Percentiles rank a stretch among this genome's conserved stretches.
Evolutionary conservation across 2,888 invertebrate genomes (phyloP).

Genomic region (Scaptomyza cyrtandrae): DNA sequence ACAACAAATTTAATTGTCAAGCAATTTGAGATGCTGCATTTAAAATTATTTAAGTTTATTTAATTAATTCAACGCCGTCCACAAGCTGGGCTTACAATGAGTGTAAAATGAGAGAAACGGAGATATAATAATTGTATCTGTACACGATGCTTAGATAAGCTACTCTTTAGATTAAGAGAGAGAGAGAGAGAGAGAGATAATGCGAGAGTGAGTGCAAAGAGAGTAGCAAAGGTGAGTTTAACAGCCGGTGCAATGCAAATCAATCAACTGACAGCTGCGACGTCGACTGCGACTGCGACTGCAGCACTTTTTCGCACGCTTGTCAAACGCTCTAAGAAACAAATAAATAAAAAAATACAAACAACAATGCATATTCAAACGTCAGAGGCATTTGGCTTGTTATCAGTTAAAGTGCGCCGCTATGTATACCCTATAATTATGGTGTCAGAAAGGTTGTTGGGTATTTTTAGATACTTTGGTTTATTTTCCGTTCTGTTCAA

Average conservation of each 20-base stretch:
- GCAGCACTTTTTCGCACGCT: conserved; percentile 21
- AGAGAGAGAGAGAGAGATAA: neutral
- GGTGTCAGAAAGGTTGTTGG: neutral
- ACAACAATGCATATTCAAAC: neutral
- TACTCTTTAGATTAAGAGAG: conserved; percentile 1
- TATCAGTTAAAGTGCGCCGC: neutral
- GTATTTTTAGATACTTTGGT: neutral
- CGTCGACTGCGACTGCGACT: conserved; percentile 3
- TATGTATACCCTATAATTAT: conserved; percentile 5
- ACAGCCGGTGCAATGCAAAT: conserved; percentile 62
- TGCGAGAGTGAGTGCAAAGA: neutral
- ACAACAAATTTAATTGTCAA: conserved; percentile 71
- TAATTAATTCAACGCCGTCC: conserved; percentile 61
- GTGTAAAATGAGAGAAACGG: conserved; percentile 8
- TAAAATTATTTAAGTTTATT: conserved; percentile 69
- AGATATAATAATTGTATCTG: neutral
- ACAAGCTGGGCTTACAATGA: conserved; percentile 8
- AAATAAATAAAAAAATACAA: conserved; percentile 2
- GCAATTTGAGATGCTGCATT: conserved; percentile 67
- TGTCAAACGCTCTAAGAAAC: conserved; percentile 14
- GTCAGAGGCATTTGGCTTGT: neutral
- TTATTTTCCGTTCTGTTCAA: neutral
- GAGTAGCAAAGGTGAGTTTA: conserved; percentile 49
- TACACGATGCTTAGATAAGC: neutral
- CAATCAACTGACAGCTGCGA: conserved; percentile 45